phyloP scores from a whole-genome alignment of 1,140 invertebrate species.

The Neuroterus valhalla region DNA sequence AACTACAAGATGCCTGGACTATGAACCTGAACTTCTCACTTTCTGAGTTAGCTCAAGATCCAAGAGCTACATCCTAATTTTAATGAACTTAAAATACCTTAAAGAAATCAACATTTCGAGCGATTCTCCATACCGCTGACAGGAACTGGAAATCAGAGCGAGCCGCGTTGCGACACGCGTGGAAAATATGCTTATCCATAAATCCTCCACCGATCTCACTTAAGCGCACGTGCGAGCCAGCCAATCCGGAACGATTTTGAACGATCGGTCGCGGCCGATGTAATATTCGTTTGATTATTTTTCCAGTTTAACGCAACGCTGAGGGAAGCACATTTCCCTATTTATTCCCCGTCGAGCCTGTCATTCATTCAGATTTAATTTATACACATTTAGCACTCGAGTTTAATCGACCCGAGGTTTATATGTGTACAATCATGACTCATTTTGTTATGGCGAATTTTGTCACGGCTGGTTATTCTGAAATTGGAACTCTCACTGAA shows the following conservation, averaged over 20 bases:
- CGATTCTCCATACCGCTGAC: conserved; percentile 25
- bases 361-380: conserved; percentile 19
- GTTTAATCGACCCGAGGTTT: not conserved
- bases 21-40: no score
- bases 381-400: conserved; percentile 11
- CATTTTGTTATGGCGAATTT: not conserved
- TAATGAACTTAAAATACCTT: no score
- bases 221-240: conserved; percentile 23
- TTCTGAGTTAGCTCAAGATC: no score
- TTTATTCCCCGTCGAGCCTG: conserved; percentile 22
- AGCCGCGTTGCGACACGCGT: conserved; percentile 18
- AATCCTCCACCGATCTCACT: conserved; percentile 19
- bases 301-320: conserved; percentile 4
- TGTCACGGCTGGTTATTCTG: not conserved
- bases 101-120: no score
- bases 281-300: conserved; percentile 28
- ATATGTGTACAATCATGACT: not conserved
- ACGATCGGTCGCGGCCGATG: conserved; percentile 14
- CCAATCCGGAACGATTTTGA: conserved; percentile 13
- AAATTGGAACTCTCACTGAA: not conserved
- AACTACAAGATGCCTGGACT: no score
- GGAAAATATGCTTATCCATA: conserved; percentile 26
- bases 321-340: conserved; percentile 13
- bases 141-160: conserved; percentile 25
- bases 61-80: no score